Percentiles rank a stretch among this genome's conserved stretches.
Conservation (phyloP, 64 coral and sea anemone genomes). For the Catalaphyllia jardinei region DNA sequence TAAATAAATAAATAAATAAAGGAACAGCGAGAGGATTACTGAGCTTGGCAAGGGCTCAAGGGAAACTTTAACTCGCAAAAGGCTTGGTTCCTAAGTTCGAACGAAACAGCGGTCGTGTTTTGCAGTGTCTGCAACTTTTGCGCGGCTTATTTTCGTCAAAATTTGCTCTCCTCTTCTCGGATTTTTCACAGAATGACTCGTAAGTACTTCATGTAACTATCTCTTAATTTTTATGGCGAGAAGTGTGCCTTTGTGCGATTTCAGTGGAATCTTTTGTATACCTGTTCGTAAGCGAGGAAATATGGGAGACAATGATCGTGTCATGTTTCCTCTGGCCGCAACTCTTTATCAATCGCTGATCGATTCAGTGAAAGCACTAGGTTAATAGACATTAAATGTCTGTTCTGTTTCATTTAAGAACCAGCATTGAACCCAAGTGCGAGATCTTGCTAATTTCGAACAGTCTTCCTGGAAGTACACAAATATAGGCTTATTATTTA, state of each 20-base stretch:
- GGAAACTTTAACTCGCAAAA: neutral
- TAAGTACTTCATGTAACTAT: constrained; percentile 5
- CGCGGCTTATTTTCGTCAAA: neutral
- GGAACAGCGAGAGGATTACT: no score
- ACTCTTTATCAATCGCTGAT: neutral
- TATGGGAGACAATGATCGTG: neutral
- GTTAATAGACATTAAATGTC: neutral
- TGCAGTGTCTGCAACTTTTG: neutral
- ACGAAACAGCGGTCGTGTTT: neutral
- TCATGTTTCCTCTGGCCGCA: neutral
- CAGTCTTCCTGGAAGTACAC: no score
- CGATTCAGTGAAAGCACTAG: neutral
- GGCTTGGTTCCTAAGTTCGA: constrained; percentile 18
- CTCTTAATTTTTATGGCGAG: neutral
- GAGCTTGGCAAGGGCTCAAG: neutral
- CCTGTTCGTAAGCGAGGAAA: neutral
- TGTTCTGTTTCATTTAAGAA: neutral
- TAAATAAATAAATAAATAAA: no score
- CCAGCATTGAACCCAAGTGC: no score
- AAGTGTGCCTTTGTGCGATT: neutral
- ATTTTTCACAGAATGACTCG: constrained; percentile 39
- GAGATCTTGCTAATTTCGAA: no score
- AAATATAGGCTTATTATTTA: no score
- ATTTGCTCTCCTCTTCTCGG: neutral
- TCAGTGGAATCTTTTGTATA: no score